Percentiles rank a stretch among this genome's conserved stretches.
These are phyloP conservation scores for Chlamydotis undulata DNA, from an alignment of 2,113 vertebrate species.

Conservation along the genomic window DNA sequence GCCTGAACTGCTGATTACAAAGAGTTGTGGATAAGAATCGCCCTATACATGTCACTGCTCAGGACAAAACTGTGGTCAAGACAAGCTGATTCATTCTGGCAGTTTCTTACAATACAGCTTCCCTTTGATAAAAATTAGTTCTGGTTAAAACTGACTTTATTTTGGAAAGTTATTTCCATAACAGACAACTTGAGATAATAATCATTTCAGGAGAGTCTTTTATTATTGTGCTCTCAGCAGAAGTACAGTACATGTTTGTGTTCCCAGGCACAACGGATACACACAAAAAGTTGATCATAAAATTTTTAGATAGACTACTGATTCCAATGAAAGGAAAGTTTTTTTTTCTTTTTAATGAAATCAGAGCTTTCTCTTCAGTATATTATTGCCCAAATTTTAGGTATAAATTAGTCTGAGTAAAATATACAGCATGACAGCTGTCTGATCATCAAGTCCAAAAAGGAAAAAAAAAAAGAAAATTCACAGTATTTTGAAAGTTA, in stretches of 20 bases:
- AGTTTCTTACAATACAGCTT: background rate
- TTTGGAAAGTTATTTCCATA: background rate
- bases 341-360: background rate
- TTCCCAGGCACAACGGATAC: background rate
- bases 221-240: background rate
- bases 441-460: slow-evolving; percentile 4
- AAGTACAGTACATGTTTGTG: background rate
- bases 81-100: background rate
- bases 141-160: background rate
- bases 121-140: background rate
- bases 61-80: background rate
- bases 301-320: background rate
- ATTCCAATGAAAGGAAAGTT: background rate
- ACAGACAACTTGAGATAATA: background rate
- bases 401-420: background rate
- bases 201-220: background rate
- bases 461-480: slow-evolving; percentile 7
- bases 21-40: background rate
- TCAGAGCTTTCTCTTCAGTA: background rate
- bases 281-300: background rate
- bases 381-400: background rate
- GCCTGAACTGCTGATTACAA: background rate
- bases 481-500: slow-evolving; percentile 8
- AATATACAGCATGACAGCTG: background rate
- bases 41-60: background rate